Percentiles rank a stretch among this genome's conserved stretches.
Conservation (phyloP, 2,888 invertebrate genomes). For the Pecten maximus region DNA sequence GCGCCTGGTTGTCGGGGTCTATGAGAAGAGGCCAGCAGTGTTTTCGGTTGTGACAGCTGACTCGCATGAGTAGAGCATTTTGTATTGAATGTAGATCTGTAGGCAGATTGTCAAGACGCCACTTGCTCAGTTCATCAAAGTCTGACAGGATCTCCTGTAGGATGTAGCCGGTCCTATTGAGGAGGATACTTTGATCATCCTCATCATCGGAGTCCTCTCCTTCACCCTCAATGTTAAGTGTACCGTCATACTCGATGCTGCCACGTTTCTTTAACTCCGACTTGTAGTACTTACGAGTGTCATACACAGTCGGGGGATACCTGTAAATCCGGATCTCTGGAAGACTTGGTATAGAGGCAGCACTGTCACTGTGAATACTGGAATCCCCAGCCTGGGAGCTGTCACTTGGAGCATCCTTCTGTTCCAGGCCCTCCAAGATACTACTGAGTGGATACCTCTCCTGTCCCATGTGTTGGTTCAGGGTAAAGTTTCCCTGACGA, state of each 20-base stretch:
- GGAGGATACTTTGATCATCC: conserved; percentile 70
- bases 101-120: conserved; percentile 76
- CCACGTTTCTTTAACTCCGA: conserved; percentile 74
- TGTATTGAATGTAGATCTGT: conserved; percentile 80
- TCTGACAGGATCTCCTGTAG: conserved; percentile 77
- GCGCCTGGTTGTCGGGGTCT: conserved; percentile 80
- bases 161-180: conserved; percentile 73
- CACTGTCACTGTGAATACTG: conserved; percentile 59
- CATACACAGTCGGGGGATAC: conserved; percentile 75
- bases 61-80: conserved; percentile 78
- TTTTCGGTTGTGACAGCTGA: conserved; percentile 75
- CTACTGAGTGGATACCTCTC: conserved; percentile 61
- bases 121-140: conserved; percentile 79
- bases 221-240: conserved; percentile 64
- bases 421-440: conserved; percentile 59
- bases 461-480: conserved; percentile 59
- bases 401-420: conserved; percentile 63
- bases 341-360: conserved; percentile 53
- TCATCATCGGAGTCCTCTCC: conserved; percentile 73
- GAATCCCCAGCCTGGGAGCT: conserved; percentile 60
- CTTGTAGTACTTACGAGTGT: conserved; percentile 77
- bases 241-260: conserved; percentile 71
- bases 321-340: conserved; percentile 73
- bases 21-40: conserved; percentile 80
- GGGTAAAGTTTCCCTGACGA: conserved; percentile 69